Evolutionary conservation across 1,140 invertebrate species (phyloP), one percentile per base, ranked within the genome.

Genomic region (Leptinotarsa texana): DNA sequence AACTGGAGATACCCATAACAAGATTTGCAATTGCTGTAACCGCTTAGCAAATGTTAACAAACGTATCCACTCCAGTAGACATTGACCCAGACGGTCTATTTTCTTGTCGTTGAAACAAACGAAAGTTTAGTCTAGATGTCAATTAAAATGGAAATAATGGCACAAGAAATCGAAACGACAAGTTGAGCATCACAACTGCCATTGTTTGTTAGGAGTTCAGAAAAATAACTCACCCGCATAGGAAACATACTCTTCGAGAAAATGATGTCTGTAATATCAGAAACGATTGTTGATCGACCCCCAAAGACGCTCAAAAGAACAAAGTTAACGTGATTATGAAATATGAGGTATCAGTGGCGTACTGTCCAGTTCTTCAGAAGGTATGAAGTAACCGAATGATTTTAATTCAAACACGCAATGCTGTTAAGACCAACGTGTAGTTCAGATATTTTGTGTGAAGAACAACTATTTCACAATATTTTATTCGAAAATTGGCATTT

Each of bases 161-260:
- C 51, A 57, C 51, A 18, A 57, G 51, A 57, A 57, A 57, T 57
- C 51, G 17, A 57, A 57, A 57, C n/a, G 51, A 57, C 15, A 17
- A 57, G 51, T 57, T 18, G 15, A 57, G 51, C 51, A 15, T 57
- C 51, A 57, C 51, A 57, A 57, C 51, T 57, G 51, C 17, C 51
- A 57, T 57, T 57, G 51, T 57, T 57, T 57, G 51, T 57, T 57
- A 4, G n/a, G 51, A 57, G 15, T 57, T 57, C n/a, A 57, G 4
- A 57, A 57, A 57, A 57, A 57, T 57, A 57, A 57, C 51, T 18
- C 51, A 57, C 51, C 51, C 51, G 51, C 51, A 57, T 57, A 57
- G 51, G 1, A 15, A 57, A 57, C 15, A 18, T 57, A 57, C 51
- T 42, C 33, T 57, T 57, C 51, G 51, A 57, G 51, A 57, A 57